phyloP scores from a whole-genome alignment of 2,113 vertebrate species.

The Astur gentilis region DNA sequence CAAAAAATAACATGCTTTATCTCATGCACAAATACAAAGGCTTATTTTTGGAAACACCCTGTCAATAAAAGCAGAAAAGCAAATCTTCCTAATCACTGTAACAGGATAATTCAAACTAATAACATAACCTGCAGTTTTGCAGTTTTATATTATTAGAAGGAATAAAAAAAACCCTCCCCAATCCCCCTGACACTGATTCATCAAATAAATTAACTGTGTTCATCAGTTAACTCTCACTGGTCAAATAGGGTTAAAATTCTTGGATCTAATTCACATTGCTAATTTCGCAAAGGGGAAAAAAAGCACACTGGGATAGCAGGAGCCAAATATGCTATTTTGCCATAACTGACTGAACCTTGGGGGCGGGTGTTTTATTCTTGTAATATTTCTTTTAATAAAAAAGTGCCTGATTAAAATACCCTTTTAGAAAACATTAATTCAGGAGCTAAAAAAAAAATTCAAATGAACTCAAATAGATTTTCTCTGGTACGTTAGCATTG shows the following conservation, averaged over 20 bases:
- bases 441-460: constrained; percentile 60
- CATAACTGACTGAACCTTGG: constrained; percentile 27
- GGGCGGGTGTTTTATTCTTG: constrained; percentile 21
- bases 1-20: background rate
- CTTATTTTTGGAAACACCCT: background rate
- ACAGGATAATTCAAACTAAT: background rate
- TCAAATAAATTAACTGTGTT: constrained; percentile 56
- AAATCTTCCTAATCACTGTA: background rate
- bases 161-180: background rate
- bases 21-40: background rate
- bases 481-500: constrained; percentile 68
- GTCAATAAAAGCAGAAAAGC: background rate
- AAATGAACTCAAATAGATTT: constrained; percentile 77
- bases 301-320: background rate
- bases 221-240: constrained; percentile 56
- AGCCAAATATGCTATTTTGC: background rate
- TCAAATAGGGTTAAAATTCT: constrained; percentile 57
- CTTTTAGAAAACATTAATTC: constrained; percentile 76
- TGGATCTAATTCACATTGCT: constrained; percentile 39
- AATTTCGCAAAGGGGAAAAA: background rate
- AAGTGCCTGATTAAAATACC: constrained; percentile 68
- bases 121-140: background rate
- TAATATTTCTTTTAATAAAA: constrained; percentile 60
- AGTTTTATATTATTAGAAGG: constrained; percentile 13
- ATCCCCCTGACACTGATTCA: constrained; percentile 21